A percentile compares a stretch with the other conserved stretches of the same genome.
phyloP scores from a whole-genome alignment of 2,113 vertebrate genomes.

The Brachyistius frenatus region DNA sequence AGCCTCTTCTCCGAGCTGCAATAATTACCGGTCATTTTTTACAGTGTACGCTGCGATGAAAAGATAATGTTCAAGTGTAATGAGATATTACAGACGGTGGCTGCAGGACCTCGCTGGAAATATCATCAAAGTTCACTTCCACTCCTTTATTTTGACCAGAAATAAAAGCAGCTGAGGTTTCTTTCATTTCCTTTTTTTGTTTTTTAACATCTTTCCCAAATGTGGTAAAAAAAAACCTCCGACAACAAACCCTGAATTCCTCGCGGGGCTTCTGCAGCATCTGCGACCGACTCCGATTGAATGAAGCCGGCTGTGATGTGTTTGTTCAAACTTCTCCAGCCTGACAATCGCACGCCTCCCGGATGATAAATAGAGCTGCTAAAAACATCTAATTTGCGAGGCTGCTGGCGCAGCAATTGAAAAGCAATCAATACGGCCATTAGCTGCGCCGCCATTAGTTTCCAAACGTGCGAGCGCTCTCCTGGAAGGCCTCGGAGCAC shows the following conservation, averaged over 20 bases:
- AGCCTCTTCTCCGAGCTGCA: background rate
- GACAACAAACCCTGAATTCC: conserved; percentile 20
- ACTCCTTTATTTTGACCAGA: background rate
- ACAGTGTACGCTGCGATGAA: too few species aligned
- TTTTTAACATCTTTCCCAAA: background rate
- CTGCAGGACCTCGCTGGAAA: too few species aligned
- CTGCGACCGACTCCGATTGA: conserved; percentile 25
- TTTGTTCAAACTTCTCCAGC: conserved; percentile 44
- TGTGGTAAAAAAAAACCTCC: background rate
- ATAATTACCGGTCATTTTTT: too few species aligned
- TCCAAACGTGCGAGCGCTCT: conserved; percentile 61
- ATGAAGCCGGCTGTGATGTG: conserved; percentile 26
- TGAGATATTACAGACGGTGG: too few species aligned
- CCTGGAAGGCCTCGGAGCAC: conserved; percentile 61
- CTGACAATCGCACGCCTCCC: conserved; percentile 22
- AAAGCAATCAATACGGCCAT: conserved; percentile 74
- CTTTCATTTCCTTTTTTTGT: background rate
- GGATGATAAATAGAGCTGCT: conserved; percentile 69
- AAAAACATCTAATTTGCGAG: conserved; percentile 72
- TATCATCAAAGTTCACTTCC: too few species aligned
- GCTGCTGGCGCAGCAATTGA: conserved; percentile 57
- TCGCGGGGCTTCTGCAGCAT: background rate
- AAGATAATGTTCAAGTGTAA: too few species aligned
- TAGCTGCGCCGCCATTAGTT: conserved; percentile 65
- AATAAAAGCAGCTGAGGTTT: conserved; percentile 1